A percentile compares a stretch with the other conserved stretches of the same genome.
Evolutionary conservation across 2,797 vertebrate species (phyloP).

Genomic region (Macropus fuliginosus): DNA sequence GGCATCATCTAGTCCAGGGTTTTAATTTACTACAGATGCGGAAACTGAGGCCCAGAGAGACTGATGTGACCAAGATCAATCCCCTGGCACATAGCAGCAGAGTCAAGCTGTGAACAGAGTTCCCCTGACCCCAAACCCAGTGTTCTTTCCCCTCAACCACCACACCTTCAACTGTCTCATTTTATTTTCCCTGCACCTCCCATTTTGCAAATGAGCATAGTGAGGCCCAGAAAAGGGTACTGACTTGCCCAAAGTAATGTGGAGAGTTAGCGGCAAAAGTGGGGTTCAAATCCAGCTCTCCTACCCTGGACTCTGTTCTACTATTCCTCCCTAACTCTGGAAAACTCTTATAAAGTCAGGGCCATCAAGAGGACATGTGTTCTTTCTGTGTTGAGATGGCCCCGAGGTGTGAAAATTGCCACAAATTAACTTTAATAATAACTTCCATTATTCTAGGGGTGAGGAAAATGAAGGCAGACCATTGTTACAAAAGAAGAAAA

Average conservation of each 20-base stretch:
- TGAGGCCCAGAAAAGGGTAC: neutral
- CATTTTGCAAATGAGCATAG: neutral
- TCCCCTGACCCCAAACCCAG: neutral
- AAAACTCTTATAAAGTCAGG: neutral
- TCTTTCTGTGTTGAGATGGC: neutral
- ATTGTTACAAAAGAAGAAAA: constrained; percentile 9
- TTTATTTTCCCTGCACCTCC: neutral
- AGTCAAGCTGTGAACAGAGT: neutral
- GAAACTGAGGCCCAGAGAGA: neutral
- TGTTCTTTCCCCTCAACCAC: neutral
- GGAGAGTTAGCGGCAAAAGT: neutral
- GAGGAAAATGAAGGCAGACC: neutral
- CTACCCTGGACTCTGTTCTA: neutral
- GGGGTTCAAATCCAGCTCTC: neutral
- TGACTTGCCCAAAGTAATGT: neutral
- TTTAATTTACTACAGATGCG: too few relatives aligned
- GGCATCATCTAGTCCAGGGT: too few relatives aligned
- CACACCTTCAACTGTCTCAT: neutral
- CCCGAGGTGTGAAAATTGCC: neutral
- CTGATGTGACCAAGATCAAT: neutral
- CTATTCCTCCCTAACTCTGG: neutral
- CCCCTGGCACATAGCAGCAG: neutral
- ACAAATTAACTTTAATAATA: neutral
- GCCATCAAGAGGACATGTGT: neutral
- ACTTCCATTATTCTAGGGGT: fast-evolving